Evolutionary conservation across 2,888 invertebrate genomes (phyloP), one percentile per base, ranked within the genome.

Genomic region (Stratiomys singularior): DNA sequence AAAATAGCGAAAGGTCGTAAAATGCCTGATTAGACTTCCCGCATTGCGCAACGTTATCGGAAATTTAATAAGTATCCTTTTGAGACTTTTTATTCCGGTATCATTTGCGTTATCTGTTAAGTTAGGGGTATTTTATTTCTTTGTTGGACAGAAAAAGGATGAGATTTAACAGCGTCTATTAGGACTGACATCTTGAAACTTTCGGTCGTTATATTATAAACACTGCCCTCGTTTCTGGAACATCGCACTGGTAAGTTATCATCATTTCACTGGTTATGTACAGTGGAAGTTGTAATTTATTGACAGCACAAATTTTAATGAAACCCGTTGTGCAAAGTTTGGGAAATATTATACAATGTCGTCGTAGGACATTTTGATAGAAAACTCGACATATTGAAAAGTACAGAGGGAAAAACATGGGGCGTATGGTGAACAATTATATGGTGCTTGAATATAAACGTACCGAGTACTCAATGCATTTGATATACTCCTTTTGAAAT

Each of bases 151-250:
- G 18, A 13, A 15, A 15, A 15, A 37, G 9, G 46, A 15, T 47
- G 52, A n/a, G 21, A 9, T 47, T 23, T 27, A 21, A 25, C 47
- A 9, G 30, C 21, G 21, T 27, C 46, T 74, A 74, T 44, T 60
- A 37, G 1, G 28, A 74, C 60, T 30, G 18, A 74, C 74, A 74
- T 74, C 74, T 74, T 74, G 58, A 74, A 58, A 74, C 23, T 74
- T n/a, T 37, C 74, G 18, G 18, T 72, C 28, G n/a, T n/a, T 47
- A 56, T 72, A 72, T 27, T 28, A 23, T 56, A 9, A 5, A 37
- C 21, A 28, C 28, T 11, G 18, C 27, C 56, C 11, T 56, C 28
- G n/a, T 27, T 11, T 21, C 56, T 47, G 52, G 15, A n/a, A 21
- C n/a, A 56, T 56, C 28, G 9, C 56, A n/a, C 28, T 28, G 21